Evolutionary conservation across 2,888 invertebrate species (phyloP).

Genomic region (Eurois occulta): DNA sequence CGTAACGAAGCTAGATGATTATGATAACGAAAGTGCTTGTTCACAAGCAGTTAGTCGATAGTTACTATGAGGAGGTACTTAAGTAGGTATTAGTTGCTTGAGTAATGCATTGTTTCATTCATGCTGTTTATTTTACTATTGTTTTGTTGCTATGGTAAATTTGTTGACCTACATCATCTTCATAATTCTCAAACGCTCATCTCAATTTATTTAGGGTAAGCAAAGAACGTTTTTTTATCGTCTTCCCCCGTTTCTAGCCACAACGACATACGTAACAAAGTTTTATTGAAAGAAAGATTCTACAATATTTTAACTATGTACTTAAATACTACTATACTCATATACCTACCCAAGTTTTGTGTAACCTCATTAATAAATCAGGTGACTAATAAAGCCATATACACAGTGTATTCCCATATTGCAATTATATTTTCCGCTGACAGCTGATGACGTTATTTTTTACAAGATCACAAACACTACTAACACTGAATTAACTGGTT

Average conservation of each 20-base stretch:
- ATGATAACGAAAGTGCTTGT: conserved; percentile 31
- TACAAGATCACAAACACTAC: conserved; percentile 29
- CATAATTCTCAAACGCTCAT: not conserved
- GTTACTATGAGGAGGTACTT: conserved; percentile 11
- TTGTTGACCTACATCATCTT: conserved; percentile 1
- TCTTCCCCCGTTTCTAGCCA: not conserved
- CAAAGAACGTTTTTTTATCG: not conserved
- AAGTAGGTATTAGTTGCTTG: not conserved
- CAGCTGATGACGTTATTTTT: conserved; percentile 48
- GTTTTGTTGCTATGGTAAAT: not conserved
- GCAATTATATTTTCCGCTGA: conserved; percentile 48
- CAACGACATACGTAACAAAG: not conserved
- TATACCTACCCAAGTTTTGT: not conserved
- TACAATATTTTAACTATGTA: not conserved
- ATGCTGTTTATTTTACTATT: not conserved
- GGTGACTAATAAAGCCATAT: conserved; percentile 36
- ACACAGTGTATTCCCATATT: conserved; percentile 57
- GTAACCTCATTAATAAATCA: conserved; percentile 18
- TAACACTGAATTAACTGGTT: conserved; percentile 50
- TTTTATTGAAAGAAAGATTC: not conserved
- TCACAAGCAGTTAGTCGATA: conserved; percentile 2
- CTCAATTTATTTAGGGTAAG: not conserved
- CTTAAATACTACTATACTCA: not conserved
- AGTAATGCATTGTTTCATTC: conserved; percentile 22
- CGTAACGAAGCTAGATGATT: conserved; percentile 13